Base-by-base conservation (phyloP, 2,113 vertebrate genomes). In the Hypomesus transpacificus region DNA sequence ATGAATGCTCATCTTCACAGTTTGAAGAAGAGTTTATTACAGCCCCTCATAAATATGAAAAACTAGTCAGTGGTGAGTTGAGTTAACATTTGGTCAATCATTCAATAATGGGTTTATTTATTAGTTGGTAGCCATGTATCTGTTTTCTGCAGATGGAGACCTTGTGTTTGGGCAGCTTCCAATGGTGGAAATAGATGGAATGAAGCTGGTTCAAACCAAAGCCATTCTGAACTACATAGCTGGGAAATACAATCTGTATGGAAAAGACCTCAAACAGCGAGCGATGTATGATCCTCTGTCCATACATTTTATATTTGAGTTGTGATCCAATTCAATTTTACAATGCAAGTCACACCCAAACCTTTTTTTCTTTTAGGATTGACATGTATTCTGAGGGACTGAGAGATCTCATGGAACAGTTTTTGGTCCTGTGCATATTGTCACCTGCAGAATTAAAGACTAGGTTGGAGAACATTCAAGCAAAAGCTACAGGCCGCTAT, bases 161-260 rank as follows among this genome's bases (percentile, higher is more conserved):
- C 90, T 99, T 82, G 80, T 96, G 85, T 98, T 94, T 75, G 90
- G 95, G 14, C 95, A 98, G 80, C 87, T 99, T 52, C 96, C 96
- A 0, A 14, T 96, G 90, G 94, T 97, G 4, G 95, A 98, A 82
- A 96, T 97, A 0, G 96, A 99, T 7, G 94, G 94, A 53, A 91
- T 98, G 95, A 94, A 95, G 75, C 83, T 97, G 50, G 82, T 97
- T 46, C 96, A 96, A 85, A 92, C 92, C 6, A 94, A 88, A 73
- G 94, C 95, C 1, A 97, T 97, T 65, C 63, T 95, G 61, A 91
- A 91, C 70, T 98, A 98, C 81, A 93, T 96, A 2, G 94, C 96
- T 3, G 94, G 89, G 34, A 98, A 96, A 84, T 91, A 95, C 89
- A 93, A 94, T 6, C 92, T 98, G 24, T 84, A 94, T 18, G 94